Conservation (phyloP, 2,888 invertebrate genomes). For the Dolichomitus sp. region DNA sequence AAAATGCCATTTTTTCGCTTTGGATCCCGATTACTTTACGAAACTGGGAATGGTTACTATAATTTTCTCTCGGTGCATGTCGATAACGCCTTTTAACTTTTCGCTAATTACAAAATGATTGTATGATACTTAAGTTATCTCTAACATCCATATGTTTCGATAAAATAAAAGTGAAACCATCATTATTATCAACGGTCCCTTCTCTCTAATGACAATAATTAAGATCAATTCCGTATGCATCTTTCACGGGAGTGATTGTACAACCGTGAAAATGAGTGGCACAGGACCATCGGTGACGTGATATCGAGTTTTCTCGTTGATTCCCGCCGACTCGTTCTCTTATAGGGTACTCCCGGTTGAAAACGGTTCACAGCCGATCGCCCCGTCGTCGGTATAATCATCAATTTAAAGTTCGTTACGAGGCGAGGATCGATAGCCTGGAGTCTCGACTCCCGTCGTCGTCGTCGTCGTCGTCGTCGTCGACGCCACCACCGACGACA, state of each 20-base stretch:
- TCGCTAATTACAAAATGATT: neutral
- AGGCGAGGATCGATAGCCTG: constrained; percentile 78
- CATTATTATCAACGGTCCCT: neutral
- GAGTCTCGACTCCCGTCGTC: constrained; percentile 70
- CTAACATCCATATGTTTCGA: neutral
- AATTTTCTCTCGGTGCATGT: neutral
- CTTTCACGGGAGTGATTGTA: neutral
- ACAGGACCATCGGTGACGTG: neutral
- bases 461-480: constrained; percentile 47
- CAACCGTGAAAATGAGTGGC: neutral
- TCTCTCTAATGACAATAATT: neutral
- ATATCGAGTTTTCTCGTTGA: constrained; percentile 62
- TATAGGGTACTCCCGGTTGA: constrained; percentile 36
- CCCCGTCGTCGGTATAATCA: constrained; percentile 77
- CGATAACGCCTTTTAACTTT: neutral
- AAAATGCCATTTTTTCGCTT: too few species aligned
- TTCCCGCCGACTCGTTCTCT: constrained; percentile 46
- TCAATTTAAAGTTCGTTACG: constrained; percentile 82
- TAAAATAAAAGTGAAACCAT: neutral
- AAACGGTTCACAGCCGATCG: constrained; percentile 69
- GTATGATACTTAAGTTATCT: neutral
- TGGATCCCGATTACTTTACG: too few species aligned
- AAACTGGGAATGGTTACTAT: too few species aligned
- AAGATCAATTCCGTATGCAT: neutral
- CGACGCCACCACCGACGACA: constrained; percentile 36